Conservation (phyloP, 2,113 vertebrate genomes). For the Sinosuthora webbiana region DNA sequence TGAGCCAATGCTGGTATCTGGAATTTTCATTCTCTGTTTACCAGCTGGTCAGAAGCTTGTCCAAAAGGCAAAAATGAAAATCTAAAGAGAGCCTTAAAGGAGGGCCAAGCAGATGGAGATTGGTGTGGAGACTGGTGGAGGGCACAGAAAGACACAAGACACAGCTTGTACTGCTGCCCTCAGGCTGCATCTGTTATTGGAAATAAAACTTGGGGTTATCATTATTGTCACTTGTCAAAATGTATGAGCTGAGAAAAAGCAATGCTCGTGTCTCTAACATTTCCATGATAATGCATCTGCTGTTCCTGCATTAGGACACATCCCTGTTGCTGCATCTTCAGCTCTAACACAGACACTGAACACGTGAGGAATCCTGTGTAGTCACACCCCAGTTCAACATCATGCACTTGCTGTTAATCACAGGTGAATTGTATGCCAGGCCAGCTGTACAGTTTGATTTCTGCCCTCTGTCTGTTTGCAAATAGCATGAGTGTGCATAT, state of each 20-base stretch:
- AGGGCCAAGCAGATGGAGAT: conserved; percentile 17
- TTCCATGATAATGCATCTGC: background rate
- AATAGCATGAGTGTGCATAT: background rate
- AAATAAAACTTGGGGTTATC: background rate
- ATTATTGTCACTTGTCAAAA: background rate
- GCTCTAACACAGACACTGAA: background rate
- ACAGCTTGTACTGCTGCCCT: background rate
- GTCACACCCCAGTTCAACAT: background rate
- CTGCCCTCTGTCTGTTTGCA: conserved; percentile 9
- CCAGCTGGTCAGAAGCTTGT: background rate
- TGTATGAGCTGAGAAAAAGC: background rate
- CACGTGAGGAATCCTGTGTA: background rate
- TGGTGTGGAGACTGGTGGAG: background rate
- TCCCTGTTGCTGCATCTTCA: background rate
- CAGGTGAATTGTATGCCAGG: background rate
- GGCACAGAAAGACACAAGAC: background rate
- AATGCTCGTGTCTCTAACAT: background rate
- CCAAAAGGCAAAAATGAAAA: background rate
- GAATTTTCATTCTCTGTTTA: background rate
- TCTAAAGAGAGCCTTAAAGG: background rate
- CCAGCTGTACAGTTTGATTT: background rate
- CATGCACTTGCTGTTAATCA: background rate
- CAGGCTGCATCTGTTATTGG: conserved; percentile 5
- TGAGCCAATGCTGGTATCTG: background rate
- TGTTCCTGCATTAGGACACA: background rate